Percentiles rank a stretch among this genome's conserved stretches.
These are phyloP conservation scores for Flexamia atlantica DNA, from an alignment of 2,888 invertebrate species.

Conservation along the genomic window DNA sequence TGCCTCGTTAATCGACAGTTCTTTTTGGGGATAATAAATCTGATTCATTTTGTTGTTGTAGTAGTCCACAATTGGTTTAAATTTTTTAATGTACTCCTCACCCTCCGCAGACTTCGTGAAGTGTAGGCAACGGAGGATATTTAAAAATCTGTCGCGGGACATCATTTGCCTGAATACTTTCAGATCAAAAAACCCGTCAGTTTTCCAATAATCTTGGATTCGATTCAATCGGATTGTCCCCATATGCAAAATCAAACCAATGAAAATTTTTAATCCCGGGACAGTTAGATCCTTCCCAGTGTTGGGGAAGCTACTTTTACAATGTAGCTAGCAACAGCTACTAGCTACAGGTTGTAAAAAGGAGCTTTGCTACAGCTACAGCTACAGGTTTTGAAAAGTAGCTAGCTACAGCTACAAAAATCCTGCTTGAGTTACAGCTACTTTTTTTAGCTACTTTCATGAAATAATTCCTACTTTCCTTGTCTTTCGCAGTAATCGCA, in stretches of 20 bases:
- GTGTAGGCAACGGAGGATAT: neutral
- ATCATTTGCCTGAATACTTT: neutral
- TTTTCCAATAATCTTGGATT: slow-evolving; percentile 47
- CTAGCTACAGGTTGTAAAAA: too few relatives aligned
- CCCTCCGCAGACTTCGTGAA: neutral
- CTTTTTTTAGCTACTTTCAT: too few relatives aligned
- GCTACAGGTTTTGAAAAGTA: too few relatives aligned
- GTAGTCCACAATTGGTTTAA: slow-evolving; percentile 67
- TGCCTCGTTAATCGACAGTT: slow-evolving; percentile 64
- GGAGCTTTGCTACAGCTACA: too few relatives aligned
- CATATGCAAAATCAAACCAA: neutral
- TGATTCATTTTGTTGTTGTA: slow-evolving; percentile 65
- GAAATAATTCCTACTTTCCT: too few relatives aligned
- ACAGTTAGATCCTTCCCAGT: slow-evolving; percentile 8
- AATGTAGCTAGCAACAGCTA: too few relatives aligned
- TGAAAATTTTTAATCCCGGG: neutral
- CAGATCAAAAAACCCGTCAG: neutral
- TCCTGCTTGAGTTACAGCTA: too few relatives aligned
- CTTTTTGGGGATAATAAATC: slow-evolving; percentile 63
- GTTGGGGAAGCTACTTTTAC: too few relatives aligned
- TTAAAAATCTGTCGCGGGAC: neutral
- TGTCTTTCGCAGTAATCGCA: too few relatives aligned
- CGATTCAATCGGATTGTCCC: neutral
- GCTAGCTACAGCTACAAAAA: too few relatives aligned
- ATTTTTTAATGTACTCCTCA: slow-evolving; percentile 41